These are phyloP conservation scores for Ormyrus pomaceus DNA, from an alignment of 2,888 invertebrate genomes.

Conservation along the genomic window DNA sequence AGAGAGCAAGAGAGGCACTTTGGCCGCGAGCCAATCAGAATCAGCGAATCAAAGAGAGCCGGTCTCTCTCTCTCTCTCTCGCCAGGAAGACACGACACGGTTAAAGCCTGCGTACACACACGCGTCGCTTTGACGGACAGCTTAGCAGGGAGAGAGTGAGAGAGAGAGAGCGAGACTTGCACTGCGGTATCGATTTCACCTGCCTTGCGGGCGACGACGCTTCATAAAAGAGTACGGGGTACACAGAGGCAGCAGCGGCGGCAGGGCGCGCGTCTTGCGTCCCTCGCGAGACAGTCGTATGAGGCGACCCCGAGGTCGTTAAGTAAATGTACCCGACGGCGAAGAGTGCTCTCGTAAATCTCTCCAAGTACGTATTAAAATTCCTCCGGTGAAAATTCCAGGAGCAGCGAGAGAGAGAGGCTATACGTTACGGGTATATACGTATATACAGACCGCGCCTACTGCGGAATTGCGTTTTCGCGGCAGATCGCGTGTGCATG, in stretches of 20 bases:
- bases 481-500: constrained; percentile 16
- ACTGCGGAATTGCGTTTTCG: constrained; percentile 57
- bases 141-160: not conserved
- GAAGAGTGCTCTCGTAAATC: constrained; percentile 61
- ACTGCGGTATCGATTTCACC: constrained; percentile 38
- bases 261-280: not conserved
- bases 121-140: constrained; percentile 32
- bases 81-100: no score
- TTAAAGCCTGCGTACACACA: not conserved
- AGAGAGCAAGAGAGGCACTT: not conserved
- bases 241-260: not conserved
- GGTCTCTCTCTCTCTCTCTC: not conserved
- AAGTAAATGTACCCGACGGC: constrained; percentile 57
- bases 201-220: constrained; percentile 17
- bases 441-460: not conserved
- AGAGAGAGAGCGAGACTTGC: not conserved
- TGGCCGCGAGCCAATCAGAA: constrained; percentile 45
- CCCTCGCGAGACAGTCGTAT: constrained; percentile 41
- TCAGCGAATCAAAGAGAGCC: constrained; percentile 43
- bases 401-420: constrained; percentile 3
- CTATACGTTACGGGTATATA: no score
- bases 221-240: constrained; percentile 44
- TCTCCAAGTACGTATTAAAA: constrained; percentile 62
- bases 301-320: constrained; percentile 53
- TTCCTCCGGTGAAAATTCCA: constrained; percentile 60